Percentiles rank a stretch among this genome's conserved stretches.
Evolutionary conservation across 2,888 invertebrate genomes (phyloP).

Genomic region (Digitonthophagus gazella): DNA sequence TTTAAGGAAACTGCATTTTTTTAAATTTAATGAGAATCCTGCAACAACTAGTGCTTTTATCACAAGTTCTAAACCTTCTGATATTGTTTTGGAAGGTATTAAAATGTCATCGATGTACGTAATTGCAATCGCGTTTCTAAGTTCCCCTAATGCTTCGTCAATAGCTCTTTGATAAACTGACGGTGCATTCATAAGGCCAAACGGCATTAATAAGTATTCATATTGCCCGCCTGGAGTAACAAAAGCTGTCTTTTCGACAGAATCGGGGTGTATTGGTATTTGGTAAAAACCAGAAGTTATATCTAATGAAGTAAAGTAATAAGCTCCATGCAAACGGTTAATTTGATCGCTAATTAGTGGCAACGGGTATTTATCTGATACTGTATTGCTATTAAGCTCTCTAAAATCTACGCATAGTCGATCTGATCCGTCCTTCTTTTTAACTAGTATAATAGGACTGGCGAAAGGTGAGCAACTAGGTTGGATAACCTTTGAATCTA

Average conservation of each 20-base stretch:
- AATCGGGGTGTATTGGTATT: constrained; percentile 18
- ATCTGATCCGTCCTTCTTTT: constrained; percentile 6
- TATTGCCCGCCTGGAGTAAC: constrained; percentile 24
- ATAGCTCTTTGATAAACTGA: too few relatives aligned
- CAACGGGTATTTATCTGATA: background rate
- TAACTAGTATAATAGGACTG: constrained; percentile 3
- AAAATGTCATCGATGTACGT: too few relatives aligned
- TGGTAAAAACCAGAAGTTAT: constrained; percentile 29
- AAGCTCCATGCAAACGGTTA: background rate
- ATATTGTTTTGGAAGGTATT: too few relatives aligned
- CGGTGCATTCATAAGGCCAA: too few relatives aligned
- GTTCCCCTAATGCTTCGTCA: too few relatives aligned
- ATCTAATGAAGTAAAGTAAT: constrained; percentile 24
- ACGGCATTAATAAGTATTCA: constrained; percentile 30
- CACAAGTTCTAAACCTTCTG: too few relatives aligned
- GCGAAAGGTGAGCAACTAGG: background rate
- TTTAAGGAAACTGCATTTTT: too few relatives aligned
- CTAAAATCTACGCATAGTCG: constrained; percentile 9
- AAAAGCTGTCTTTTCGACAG: constrained; percentile 26
- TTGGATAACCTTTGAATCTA: background rate
- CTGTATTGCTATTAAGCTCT: background rate
- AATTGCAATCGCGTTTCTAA: too few relatives aligned
- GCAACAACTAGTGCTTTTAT: too few relatives aligned
- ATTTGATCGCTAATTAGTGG: constrained; percentile 4
- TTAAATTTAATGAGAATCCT: too few relatives aligned